Percentiles rank a stretch among this genome's conserved stretches.
phyloP scores from a whole-genome alignment of 2,888 invertebrate genomes.

The Ethmia dodecea region DNA sequence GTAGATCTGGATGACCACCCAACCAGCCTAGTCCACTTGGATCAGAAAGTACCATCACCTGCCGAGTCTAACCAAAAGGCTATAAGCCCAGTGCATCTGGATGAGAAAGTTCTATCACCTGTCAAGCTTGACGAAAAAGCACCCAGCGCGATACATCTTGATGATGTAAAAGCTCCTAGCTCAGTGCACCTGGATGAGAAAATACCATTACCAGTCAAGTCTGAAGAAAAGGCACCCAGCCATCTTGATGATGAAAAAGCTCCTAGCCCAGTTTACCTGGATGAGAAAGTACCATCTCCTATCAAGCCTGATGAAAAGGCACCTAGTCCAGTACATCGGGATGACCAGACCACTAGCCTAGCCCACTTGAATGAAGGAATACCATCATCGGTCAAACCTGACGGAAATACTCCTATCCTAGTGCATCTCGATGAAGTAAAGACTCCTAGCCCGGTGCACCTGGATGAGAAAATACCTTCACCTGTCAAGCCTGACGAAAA shows the following conservation, averaged over 20 bases:
- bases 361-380: not conserved
- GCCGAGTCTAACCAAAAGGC: not conserved
- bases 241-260: constrained; percentile 7
- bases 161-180: not conserved
- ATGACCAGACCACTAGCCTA: not conserved
- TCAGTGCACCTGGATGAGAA: not conserved
- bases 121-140: not conserved
- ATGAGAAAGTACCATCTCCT: not conserved
- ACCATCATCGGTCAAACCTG: not conserved
- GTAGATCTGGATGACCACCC: too few species aligned
- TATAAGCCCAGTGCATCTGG: not conserved
- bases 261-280: not conserved
- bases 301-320: not conserved
- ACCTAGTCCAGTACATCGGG: not conserved
- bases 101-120: not conserved
- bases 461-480: not conserved
- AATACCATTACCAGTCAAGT: not conserved
- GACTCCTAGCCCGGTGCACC: not conserved
- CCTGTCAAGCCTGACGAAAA: not conserved
- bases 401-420: constrained; percentile 10
- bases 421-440: constrained; percentile 2
- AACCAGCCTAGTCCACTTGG: too few species aligned
- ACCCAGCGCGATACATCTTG: not conserved
- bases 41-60: too few species aligned
- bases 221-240: too few species aligned